A percentile compares a stretch with the other conserved stretches of the same genome.
phyloP scores from a whole-genome alignment of 2,888 invertebrate species.

The Cryptus armator region DNA sequence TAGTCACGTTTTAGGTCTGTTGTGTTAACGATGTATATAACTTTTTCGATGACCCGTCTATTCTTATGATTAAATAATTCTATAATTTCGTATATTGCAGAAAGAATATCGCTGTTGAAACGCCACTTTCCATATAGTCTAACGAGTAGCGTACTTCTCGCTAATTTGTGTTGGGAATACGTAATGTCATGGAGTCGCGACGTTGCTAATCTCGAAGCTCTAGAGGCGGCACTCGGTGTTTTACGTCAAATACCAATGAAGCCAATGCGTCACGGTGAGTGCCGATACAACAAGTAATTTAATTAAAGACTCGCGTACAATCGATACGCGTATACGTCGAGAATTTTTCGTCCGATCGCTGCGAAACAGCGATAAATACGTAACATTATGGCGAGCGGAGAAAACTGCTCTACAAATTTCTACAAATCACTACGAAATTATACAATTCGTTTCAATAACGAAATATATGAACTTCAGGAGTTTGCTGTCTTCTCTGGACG shows the following conservation, averaged over 20 bases:
- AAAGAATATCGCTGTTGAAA: constrained; percentile 86
- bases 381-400: no score
- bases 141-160: constrained; percentile 91
- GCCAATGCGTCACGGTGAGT: constrained; percentile 88
- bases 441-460: not conserved
- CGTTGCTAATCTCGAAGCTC: constrained; percentile 88
- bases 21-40: constrained; percentile 5
- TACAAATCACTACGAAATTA: not conserved
- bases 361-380: no score
- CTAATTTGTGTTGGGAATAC: constrained; percentile 97
- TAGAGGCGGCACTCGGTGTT: constrained; percentile 91
- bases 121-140: constrained; percentile 95
- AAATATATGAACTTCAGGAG: constrained; percentile 85
- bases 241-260: constrained; percentile 89
- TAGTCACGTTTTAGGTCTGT: constrained; percentile 76
- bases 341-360: no score
- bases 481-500: constrained; percentile 95
- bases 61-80: not conserved
- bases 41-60: not conserved
- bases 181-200: constrained; percentile 94
- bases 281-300: not conserved
- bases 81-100: constrained; percentile 71
- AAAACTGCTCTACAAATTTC: not conserved
- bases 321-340: no score
- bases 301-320: not conserved